Base-by-base conservation (phyloP, 1,140 invertebrate genomes). In the Pomacea maculata region DNA sequence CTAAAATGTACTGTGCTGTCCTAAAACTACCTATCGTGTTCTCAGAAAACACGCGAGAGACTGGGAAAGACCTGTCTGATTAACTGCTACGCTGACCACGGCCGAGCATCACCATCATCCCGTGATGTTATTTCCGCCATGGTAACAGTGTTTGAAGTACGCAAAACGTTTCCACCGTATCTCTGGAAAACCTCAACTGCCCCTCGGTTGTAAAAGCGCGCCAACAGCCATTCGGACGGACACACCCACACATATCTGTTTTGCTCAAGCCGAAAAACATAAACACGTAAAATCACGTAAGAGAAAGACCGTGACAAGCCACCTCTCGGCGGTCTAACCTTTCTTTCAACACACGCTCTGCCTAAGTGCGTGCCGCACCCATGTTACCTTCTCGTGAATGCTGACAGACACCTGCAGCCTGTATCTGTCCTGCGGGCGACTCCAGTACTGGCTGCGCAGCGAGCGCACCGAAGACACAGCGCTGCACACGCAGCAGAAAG, bases 401-500 rank as follows among this genome's bases (percentile, higher is more conserved):
- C 75, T 77, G 64, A 77, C 57, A 45, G 45, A 77, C 14, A 77
- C 75, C 63, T 21, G 21, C 29, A 77, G 64, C 29, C 7, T 11
- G 64, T 77, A 77, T 14, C 52, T 67, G 64, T 77, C 75, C 75
- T 77, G 63, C n/a, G 75, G 75, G 21, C 75, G 75, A 25, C 75
- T 77, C 75, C 75, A 77, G 75, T 77, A 77, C 75, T 77, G 55
- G 21, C 75, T 77, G 29, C 75, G 64, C 63, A 77, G 64, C 34
- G 34, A 12, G 45, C 75, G 25, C 57, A 77, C 64, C 10, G 57
- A 10, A 7, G 75, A 63, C 63, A 65, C 17, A 14, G 75, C 7
- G 19, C 63, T 67, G 75, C 75, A 77, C 75, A 63, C 67, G 75
- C 75, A 77, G 64, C 75, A 77, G 7, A 77, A 54, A 25, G 63